Evolutionary conservation across 2,113 vertebrate species (phyloP).

Genomic region (Puffinus mauretanicus): DNA sequence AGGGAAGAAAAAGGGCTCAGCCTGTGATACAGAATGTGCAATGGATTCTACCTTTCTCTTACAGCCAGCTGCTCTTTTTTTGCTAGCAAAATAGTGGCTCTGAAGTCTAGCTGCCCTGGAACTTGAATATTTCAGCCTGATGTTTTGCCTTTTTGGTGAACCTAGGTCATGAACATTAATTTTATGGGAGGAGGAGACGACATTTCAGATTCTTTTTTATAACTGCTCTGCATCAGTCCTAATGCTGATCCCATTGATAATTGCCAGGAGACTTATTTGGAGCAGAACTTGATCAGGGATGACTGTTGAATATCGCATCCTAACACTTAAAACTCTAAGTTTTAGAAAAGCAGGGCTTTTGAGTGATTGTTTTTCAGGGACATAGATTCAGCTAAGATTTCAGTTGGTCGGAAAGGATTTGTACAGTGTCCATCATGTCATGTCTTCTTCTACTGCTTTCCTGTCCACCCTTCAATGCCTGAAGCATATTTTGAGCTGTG

Average conservation of each 20-base stretch:
- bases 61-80: not conserved
- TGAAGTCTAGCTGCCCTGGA: not conserved
- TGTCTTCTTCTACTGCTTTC: not conserved
- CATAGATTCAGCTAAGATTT: not conserved
- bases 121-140: not conserved
- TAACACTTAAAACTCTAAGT: not conserved
- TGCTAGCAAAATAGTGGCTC: not conserved
- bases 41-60: not conserved
- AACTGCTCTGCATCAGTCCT: not conserved
- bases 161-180: not conserved
- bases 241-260: not conserved
- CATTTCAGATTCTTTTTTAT: not conserved
- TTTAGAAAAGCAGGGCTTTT: not conserved
- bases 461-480: not conserved
- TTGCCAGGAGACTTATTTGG: not conserved
- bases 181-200: not conserved
- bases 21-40: not conserved
- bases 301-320: not conserved
- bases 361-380: not conserved
- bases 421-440: not conserved
- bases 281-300: not conserved
- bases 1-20: not conserved
- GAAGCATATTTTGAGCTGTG: not conserved
- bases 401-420: not conserved
- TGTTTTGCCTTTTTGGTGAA: not conserved